Percentiles rank a stretch among this genome's conserved stretches.
Evolutionary conservation across 1,140 invertebrate species (phyloP).

Genomic region (Platorchestia sp.): DNA sequence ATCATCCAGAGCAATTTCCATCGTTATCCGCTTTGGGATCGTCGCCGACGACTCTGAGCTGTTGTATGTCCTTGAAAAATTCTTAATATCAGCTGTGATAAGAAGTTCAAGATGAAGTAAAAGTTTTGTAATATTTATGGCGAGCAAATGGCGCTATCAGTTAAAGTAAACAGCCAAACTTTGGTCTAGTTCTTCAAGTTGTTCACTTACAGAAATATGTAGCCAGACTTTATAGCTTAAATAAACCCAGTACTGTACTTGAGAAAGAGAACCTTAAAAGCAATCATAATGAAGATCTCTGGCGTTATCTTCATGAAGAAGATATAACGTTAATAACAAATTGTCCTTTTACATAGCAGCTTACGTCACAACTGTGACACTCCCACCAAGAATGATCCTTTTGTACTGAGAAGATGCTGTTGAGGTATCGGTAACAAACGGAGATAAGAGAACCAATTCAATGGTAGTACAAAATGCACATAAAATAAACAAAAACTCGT

Average conservation of each 20-base stretch:
- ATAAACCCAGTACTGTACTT: neutral
- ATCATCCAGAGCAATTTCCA: neutral
- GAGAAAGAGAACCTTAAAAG: neutral
- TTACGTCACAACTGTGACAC: too few relatives aligned
- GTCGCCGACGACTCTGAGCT: neutral
- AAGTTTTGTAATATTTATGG: neutral
- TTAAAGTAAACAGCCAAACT: neutral
- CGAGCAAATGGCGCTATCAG: neutral
- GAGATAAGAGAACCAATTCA: too few relatives aligned
- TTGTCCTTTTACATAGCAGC: too few relatives aligned
- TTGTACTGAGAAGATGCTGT: too few relatives aligned
- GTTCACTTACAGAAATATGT: neutral
- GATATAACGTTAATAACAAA: too few relatives aligned
- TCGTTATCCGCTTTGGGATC: neutral
- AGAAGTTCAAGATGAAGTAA: neutral
- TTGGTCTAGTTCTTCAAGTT: neutral
- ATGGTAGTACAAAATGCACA: too few relatives aligned
- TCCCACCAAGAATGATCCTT: too few relatives aligned
- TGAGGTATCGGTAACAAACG: too few relatives aligned
- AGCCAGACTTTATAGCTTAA: neutral
- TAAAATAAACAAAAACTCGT: too few relatives aligned
- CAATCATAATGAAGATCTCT: neutral
- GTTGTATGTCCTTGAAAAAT: neutral
- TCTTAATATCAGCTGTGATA: neutral
- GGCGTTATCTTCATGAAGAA: neutral